Evolutionary conservation across 2,797 vertebrate genomes (phyloP), one percentile per base, ranked within the genome.

Genomic region (Odontamblyopus lacepedii): DNA sequence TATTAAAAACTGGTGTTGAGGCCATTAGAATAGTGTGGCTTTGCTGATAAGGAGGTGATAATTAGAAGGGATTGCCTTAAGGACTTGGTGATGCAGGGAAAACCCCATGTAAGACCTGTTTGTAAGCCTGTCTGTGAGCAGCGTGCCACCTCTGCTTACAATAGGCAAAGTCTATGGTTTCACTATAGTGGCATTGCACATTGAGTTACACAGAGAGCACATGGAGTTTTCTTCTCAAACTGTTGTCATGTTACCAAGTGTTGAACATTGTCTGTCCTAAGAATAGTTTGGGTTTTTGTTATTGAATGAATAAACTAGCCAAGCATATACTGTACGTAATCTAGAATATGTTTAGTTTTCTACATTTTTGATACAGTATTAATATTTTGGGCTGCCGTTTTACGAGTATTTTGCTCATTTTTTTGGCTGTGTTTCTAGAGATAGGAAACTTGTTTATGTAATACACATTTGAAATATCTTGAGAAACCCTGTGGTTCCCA

Each of bases 101-200:
- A 90, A 67, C 87, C 92, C 90, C 72, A 6, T 55, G 81, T 73
- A 66, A 75, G 82, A 88, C 83, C 81, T 83, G 87, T 89, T 87
- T 89, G 82, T 88, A 87, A 88, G 74, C 74, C 73, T 65, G 69
- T 76, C 85, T 68, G 4, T 70, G 6, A 32, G 69, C 75, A 50
- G 69, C 1, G 61, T 76, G 74, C 67, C 73, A 74, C 72, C 18
- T 59, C 74, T 18, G 23, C 50, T 5, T 63, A 70, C 69, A 67
- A 73, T 51, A 60, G 68, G 63, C 0, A 62, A 81, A 66, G 61
- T 72, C 57, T 70, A 64, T 23, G 55, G 27, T 56, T 68, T 48
- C 53, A 50, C 32, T 41, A 32, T 7, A 41, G 12, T 50, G 63
- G 26, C 63, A 66, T 5, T 1, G 55, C 55, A 57, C 44, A 29